These are phyloP conservation scores for Corvus hawaiiensis DNA, from an alignment of 2,113 vertebrate species.

Conservation along the genomic window DNA sequence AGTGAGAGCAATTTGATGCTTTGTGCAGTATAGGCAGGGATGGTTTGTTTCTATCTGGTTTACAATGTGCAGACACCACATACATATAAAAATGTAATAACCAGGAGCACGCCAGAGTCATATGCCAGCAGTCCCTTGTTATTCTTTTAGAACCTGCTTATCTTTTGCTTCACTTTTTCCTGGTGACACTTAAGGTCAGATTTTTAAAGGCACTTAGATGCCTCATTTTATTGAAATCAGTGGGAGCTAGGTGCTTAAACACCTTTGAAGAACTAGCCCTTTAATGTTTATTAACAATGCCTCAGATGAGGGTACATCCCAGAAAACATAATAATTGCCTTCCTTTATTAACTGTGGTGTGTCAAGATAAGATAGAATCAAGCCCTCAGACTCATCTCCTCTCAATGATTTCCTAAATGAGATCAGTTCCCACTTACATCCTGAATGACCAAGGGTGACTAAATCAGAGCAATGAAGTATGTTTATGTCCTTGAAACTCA, in stretches of 20 bases:
- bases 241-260: constrained; percentile 33
- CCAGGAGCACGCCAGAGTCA: neutral
- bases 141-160: constrained; percentile 25
- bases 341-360: constrained; percentile 52
- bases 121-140: neutral
- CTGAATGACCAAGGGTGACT: constrained; percentile 57
- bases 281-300: constrained; percentile 52
- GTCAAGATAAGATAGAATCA: constrained; percentile 62
- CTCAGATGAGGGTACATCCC: constrained; percentile 40
- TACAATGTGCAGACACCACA: neutral
- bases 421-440: constrained; percentile 59
- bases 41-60: neutral
- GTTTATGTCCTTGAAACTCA: constrained; percentile 45
- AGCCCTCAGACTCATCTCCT: constrained; percentile 52
- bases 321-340: constrained; percentile 61
- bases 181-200: constrained; percentile 36
- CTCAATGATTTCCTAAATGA: constrained; percentile 62
- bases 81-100: neutral
- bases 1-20: neutral
- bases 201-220: constrained; percentile 41
- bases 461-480: constrained; percentile 53
- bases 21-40: neutral
- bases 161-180: constrained; percentile 15
- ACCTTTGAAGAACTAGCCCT: constrained; percentile 35
- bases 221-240: constrained; percentile 49